Evolutionary conservation across 2,888 invertebrate species (phyloP).

Genomic region (Vesta saturnalis): DNA sequence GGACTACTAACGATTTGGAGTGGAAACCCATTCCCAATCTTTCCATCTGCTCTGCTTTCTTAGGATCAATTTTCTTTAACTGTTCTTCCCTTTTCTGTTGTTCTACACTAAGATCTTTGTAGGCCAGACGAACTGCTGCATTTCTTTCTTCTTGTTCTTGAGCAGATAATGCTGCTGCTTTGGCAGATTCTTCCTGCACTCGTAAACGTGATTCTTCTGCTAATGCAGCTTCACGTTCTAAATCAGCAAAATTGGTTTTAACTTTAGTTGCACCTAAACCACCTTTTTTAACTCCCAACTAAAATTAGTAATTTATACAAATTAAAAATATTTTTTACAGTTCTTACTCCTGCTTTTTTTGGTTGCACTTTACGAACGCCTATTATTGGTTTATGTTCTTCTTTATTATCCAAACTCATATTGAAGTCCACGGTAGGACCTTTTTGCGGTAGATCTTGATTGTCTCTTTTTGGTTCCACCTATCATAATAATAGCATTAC

Average conservation of each 20-base stretch:
- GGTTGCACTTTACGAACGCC: slow-evolving; percentile 74
- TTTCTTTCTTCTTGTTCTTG: slow-evolving; percentile 77
- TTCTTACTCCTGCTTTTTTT: slow-evolving; percentile 76
- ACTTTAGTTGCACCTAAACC: slow-evolving; percentile 96
- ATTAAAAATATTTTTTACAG: slow-evolving; percentile 35
- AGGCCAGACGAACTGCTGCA: slow-evolving; percentile 77
- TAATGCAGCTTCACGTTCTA: slow-evolving; percentile 89
- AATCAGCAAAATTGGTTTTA: slow-evolving; percentile 92
- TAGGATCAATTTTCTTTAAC: slow-evolving; percentile 77
- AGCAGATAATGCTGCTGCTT: slow-evolving; percentile 60
- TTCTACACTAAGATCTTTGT: slow-evolving; percentile 76
- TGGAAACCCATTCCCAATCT: slow-evolving; percentile 92
- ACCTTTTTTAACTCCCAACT: slow-evolving; percentile 88
- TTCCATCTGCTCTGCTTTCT: slow-evolving; percentile 88
- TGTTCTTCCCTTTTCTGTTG: slow-evolving; percentile 78
- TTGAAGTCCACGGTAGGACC: slow-evolving; percentile 57
- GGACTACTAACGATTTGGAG: slow-evolving; percentile 62
- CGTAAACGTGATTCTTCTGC: slow-evolving; percentile 74
- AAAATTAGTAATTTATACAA: slow-evolving; percentile 34
- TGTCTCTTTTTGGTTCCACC: slow-evolving; percentile 4
- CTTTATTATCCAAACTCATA: slow-evolving; percentile 32
- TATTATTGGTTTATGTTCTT: slow-evolving; percentile 73
- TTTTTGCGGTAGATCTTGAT: slow-evolving; percentile 30
- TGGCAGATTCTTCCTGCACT: slow-evolving; percentile 60
- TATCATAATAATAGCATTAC: too few species aligned